Percentiles rank a stretch among this genome's conserved stretches.
Evolutionary conservation across 2,888 invertebrate species (phyloP).

Genomic region (Listrodromus nycthemerus): DNA sequence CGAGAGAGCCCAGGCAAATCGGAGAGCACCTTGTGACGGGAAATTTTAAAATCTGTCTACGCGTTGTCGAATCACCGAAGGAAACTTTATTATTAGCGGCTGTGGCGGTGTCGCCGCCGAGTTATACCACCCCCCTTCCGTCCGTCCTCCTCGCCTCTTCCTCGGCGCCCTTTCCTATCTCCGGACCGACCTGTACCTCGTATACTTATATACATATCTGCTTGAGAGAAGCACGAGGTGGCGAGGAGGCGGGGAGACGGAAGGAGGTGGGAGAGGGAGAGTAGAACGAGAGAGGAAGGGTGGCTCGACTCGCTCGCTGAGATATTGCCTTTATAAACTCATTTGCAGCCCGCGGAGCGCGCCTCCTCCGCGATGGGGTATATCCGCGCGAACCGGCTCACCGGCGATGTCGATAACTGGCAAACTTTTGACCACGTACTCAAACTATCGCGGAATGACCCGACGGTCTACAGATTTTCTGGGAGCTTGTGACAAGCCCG

Average conservation of each 20-base stretch:
- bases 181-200: constrained; percentile 44
- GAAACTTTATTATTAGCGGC: constrained; percentile 84
- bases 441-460: constrained; percentile 32
- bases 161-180: constrained; percentile 20
- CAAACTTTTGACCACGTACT: constrained; percentile 64
- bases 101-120: constrained; percentile 66
- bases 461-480: constrained; percentile 58
- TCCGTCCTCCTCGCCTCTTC: background rate
- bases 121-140: constrained; percentile 49
- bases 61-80: constrained; percentile 84
- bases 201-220: constrained; percentile 57
- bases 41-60: constrained; percentile 85
- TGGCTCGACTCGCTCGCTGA: constrained; percentile 72
- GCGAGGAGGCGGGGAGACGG: constrained; percentile 62
- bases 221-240: constrained; percentile 56
- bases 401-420: constrained; percentile 47
- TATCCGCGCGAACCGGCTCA: constrained; percentile 40
- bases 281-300: constrained; percentile 64
- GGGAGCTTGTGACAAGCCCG: constrained; percentile 73
- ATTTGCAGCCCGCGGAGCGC: constrained; percentile 81
- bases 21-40: constrained; percentile 82
- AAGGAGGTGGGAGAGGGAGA: constrained; percentile 48
- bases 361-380: constrained; percentile 64
- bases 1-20: constrained; percentile 64
- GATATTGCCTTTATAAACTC: constrained; percentile 84